Evolutionary conservation across 2,797 vertebrate species (phyloP), one percentile per base, ranked within the genome.

Genomic region (Gymnothorax javanicus): DNA sequence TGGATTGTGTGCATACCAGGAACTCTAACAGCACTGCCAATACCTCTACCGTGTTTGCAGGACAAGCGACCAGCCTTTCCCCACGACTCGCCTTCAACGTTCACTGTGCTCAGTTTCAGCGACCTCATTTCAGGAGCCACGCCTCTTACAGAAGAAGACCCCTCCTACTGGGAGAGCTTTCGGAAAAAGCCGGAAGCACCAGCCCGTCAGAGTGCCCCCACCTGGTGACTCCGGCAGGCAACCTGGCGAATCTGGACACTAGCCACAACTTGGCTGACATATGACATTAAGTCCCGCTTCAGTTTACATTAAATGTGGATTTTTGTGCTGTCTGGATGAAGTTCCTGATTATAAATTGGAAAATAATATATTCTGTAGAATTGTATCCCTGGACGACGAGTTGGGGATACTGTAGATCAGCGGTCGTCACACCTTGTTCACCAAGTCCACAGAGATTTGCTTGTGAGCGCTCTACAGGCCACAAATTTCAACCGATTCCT

Each of bases 81-180:
- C 91, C 93, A 91, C 85, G 89, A 91, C 86, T 89, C 92, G 56
- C 93, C 94, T 25, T 75, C 89, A 4, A 84, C 94, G 1, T 99
- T 99, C 90, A 96, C 91, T 0, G 52, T 96, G 88, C 88, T 99
- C 93, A 96, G 94, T 43, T 99, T 98, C 91, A 92, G 93, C 84
- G 97, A 99, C 86, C 96, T 99, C 92, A 93, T 97, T 77, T 90
- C 95, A 4, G 95, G 94, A 25, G 97, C 97, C 87, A 91, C 95
- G 83, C 97, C 98, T 87, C 93, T 99, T 20, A n/a, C 95, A 57
- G 95, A 96, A 88, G 89, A 99, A 92, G 98, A 99, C 92, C 92
- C 96, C 85, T 91, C 95, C 50, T 96, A 95, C 92, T 99, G 98
- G 98, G 97, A 98, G 90, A 95, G 92, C 90, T 99, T 98, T 92